Conservation (phyloP, 2,113 vertebrate species). For the Myotis davidii region DNA sequence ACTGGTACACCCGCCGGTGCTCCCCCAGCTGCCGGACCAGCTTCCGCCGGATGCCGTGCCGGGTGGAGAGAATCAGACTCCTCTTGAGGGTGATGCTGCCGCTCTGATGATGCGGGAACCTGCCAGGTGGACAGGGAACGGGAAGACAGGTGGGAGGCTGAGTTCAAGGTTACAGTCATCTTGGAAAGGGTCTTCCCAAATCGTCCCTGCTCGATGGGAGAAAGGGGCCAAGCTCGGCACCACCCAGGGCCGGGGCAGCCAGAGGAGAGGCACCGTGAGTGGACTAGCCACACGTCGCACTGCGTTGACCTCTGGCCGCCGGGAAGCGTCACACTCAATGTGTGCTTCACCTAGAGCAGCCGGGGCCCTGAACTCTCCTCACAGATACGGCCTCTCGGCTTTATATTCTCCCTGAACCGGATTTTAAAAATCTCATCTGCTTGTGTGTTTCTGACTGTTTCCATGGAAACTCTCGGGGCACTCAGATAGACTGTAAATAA, state of each 20-base stretch:
- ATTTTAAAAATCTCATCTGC: background rate
- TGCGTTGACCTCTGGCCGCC: too few species aligned
- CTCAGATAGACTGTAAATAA: background rate
- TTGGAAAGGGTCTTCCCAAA: too few species aligned
- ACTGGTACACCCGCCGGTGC: conserved; percentile 95
- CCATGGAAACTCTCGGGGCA: background rate
- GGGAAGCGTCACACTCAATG: rapidly evolving
- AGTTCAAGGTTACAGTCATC: rapidly evolving
- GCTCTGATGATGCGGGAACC: conserved; percentile 86
- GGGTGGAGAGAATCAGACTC: conserved; percentile 85
- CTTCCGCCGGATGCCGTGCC: conserved; percentile 87
- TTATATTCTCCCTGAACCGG: background rate
- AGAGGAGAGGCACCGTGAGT: rapidly evolving
- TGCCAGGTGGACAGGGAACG: conserved; percentile 65
- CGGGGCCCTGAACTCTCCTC: too few species aligned
- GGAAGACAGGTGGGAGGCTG: rapidly evolving
- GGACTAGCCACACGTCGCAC: rapidly evolving
- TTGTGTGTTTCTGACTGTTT: background rate
- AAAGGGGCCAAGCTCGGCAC: rapidly evolving
- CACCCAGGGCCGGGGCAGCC: rapidly evolving
- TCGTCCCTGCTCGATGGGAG: rapidly evolving
- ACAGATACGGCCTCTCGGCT: background rate
- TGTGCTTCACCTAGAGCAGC: rapidly evolving
- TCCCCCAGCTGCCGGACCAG: conserved; percentile 89
- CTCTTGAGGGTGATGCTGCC: conserved; percentile 84